Conservation (phyloP, 2,888 invertebrate species). For the Lymantria dispar region DNA sequence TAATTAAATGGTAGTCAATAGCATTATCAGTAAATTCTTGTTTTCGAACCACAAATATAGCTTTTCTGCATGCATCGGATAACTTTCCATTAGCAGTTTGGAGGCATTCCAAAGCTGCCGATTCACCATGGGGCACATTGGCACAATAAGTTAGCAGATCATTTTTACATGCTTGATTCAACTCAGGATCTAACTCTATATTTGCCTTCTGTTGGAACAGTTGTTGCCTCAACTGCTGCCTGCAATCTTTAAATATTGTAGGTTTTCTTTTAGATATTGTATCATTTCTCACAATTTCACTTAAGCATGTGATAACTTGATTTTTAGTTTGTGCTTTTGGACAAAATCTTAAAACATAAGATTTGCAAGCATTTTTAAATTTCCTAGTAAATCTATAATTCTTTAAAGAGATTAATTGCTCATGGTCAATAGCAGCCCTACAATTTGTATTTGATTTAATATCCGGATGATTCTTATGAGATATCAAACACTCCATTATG, state of each 20-base stretch:
- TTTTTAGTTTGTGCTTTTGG: conserved; percentile 88
- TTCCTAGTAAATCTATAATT: conserved; percentile 96
- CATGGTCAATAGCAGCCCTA: conserved; percentile 96
- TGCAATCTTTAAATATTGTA: conserved; percentile 92
- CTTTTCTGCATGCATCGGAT: conserved; percentile 87
- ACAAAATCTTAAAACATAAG: conserved; percentile 88
- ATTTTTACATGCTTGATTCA: conserved; percentile 90
- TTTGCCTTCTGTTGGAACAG: conserved; percentile 96
- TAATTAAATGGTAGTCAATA: conserved; percentile 92
- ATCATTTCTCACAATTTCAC: conserved; percentile 95
- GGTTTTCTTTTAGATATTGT: conserved; percentile 89
- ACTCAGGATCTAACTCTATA: conserved; percentile 91
- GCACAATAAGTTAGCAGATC: conserved; percentile 90
- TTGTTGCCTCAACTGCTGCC: conserved; percentile 95
- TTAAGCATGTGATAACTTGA: conserved; percentile 92
- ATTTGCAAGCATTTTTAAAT: conserved; percentile 96
- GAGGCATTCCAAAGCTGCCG: conserved; percentile 91
- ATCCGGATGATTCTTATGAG: conserved; percentile 93
- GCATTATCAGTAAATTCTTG: conserved; percentile 94
- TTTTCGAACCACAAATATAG: conserved; percentile 92
- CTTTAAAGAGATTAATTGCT: conserved; percentile 96
- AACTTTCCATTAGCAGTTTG: conserved; percentile 85
- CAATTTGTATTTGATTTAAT: conserved; percentile 91
- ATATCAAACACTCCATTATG: conserved; percentile 96
- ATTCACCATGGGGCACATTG: conserved; percentile 85